Evolutionary conservation across 2,888 invertebrate species (phyloP).

Genomic region (Nemotelus nigrinus): DNA sequence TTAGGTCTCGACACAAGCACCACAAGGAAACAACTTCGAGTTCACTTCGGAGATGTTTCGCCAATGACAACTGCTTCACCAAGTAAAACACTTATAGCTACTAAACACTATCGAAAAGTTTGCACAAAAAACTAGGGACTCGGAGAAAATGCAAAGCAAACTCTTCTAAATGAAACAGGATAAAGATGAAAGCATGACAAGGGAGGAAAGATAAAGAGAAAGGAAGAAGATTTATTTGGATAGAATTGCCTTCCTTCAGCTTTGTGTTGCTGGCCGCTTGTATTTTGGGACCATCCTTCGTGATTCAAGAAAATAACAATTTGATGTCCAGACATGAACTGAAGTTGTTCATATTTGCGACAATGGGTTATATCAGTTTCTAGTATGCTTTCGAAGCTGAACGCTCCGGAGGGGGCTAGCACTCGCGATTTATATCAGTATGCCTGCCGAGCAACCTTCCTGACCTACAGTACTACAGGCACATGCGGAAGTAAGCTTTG

Average conservation of each 20-base stretch:
- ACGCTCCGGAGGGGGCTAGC: conserved; percentile 20
- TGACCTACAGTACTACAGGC: conserved; percentile 40
- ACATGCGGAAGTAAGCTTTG: conserved; percentile 39
- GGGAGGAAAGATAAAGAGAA: conserved; percentile 17
- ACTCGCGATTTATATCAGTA: conserved; percentile 12
- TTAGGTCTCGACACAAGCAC: too few relatives aligned
- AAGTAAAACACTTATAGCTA: not conserved
- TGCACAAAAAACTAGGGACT: conserved; percentile 11
- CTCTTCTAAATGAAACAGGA: not conserved
- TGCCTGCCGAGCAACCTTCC: not conserved
- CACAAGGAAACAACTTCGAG: too few relatives aligned
- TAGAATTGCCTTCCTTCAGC: not conserved
- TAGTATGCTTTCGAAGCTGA: conserved; percentile 14
- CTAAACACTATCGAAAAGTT: not conserved
- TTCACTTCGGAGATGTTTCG: too few relatives aligned
- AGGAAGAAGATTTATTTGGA: conserved; percentile 23
- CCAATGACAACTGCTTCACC: not conserved
- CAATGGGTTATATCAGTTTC: conserved; percentile 37
- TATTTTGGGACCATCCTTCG: conserved; percentile 17
- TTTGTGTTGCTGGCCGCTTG: not conserved
- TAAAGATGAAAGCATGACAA: not conserved
- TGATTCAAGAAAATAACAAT: not conserved
- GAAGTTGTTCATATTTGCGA: conserved; percentile 13
- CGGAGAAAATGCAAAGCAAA: conserved; percentile 8
- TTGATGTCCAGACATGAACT: conserved; percentile 39